Conservation (phyloP, 2,888 invertebrate species). For the Bembecia ichneumoniformis region DNA sequence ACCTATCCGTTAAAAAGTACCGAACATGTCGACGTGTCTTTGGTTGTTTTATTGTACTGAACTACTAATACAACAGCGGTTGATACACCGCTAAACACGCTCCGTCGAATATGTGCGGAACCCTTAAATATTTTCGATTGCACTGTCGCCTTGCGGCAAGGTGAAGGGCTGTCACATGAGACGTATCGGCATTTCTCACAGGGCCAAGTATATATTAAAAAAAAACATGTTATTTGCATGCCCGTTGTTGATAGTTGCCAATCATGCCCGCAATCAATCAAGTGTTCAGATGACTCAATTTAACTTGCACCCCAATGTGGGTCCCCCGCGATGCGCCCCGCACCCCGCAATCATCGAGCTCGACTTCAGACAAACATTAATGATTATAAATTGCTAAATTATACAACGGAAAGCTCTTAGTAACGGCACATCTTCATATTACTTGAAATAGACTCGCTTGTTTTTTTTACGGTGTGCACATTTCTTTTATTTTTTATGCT, state of each 20-base stretch:
- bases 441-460: neutral
- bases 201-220: conserved; percentile 33
- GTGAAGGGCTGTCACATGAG: conserved; percentile 66
- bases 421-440: conserved; percentile 36
- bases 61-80: too few relatives aligned
- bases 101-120: too few relatives aligned
- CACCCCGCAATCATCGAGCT: conserved; percentile 19
- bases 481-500: neutral
- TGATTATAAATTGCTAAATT: conserved; percentile 64
- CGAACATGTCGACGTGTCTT: too few relatives aligned
- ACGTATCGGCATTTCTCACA: conserved; percentile 53
- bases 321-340: conserved; percentile 9
- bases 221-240: conserved; percentile 42
- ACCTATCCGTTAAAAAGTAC: too few relatives aligned
- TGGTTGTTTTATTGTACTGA: too few relatives aligned
- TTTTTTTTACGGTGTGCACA: neutral
- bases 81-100: conserved; percentile 12
- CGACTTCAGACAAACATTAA: conserved; percentile 43
- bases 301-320: conserved; percentile 34
- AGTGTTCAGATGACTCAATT: conserved; percentile 61
- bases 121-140: conserved; percentile 21
- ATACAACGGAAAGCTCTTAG: conserved; percentile 40
- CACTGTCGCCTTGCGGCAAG: conserved; percentile 23
- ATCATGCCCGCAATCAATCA: conserved; percentile 63
- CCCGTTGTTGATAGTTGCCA: conserved; percentile 45